phyloP scores from a whole-genome alignment of 2,797 vertebrate species.

The Artibeus jamaicensis region DNA sequence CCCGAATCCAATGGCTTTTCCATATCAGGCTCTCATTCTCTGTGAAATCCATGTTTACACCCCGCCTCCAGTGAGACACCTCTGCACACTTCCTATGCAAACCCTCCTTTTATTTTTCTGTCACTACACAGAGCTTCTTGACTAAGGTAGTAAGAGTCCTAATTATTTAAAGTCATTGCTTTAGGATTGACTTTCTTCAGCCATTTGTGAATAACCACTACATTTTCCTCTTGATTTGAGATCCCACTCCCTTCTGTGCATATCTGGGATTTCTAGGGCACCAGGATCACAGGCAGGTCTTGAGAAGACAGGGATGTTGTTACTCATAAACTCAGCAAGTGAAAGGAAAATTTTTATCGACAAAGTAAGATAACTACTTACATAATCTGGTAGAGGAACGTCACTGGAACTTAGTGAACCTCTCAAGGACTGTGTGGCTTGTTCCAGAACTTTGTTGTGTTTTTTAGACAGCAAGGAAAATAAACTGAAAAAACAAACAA shows the following conservation, averaged over 20 bases:
- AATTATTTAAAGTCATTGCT: slow-evolving; percentile 49
- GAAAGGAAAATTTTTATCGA: not conserved
- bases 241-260: slow-evolving; percentile 74
- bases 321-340: not conserved
- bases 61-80: not conserved
- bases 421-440: slow-evolving; percentile 95
- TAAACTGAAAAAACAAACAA: slow-evolving; percentile 83
- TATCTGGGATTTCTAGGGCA: slow-evolving; percentile 53
- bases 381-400: slow-evolving; percentile 93
- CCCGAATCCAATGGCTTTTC: not conserved
- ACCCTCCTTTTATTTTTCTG: slow-evolving; percentile 51
- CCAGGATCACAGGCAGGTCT: slow-evolving; percentile 50
- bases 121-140: not conserved
- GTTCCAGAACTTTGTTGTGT: slow-evolving; percentile 99
- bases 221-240: slow-evolving; percentile 57
- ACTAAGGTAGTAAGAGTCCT: slow-evolving; percentile 23
- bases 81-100: slow-evolving; percentile 13
- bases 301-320: not conserved
- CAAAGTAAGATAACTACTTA: slow-evolving; percentile 85
- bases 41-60: not conserved
- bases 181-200: slow-evolving; percentile 37
- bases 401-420: slow-evolving; percentile 87
- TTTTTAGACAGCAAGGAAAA: slow-evolving; percentile 99
- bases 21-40: not conserved
- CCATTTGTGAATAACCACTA: slow-evolving; percentile 54